These are phyloP conservation scores for Spodoptera littoralis DNA, from an alignment of 2,888 invertebrate species.

Conservation along the genomic window DNA sequence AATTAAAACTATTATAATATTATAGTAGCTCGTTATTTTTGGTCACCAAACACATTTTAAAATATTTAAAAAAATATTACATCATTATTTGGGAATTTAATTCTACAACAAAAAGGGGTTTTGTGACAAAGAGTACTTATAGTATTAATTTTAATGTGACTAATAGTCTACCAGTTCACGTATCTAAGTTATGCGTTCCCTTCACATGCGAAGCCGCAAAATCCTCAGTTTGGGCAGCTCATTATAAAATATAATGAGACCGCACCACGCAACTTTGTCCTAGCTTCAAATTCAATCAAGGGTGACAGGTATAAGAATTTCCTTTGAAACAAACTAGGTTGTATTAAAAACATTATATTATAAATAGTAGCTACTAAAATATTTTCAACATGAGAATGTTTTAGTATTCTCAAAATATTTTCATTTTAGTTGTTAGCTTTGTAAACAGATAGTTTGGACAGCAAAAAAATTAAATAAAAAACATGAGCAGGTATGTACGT, in stretches of 20 bases:
- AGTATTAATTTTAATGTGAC: slow-evolving; percentile 19
- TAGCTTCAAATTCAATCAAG: slow-evolving; percentile 30
- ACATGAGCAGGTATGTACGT: no score
- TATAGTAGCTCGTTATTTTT: no score
- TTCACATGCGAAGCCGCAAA: slow-evolving; percentile 33
- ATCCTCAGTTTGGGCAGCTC: slow-evolving; percentile 32
- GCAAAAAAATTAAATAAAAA: no score
- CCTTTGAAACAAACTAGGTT: not conserved
- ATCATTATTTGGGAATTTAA: no score
- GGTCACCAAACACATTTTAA: no score
- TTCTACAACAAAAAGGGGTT: slow-evolving; percentile 9
- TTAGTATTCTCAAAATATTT: no score
- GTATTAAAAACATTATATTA: not conserved
- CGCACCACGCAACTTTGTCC: slow-evolving; percentile 34
- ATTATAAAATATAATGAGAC: slow-evolving; percentile 57
- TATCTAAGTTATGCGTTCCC: slow-evolving; percentile 19
- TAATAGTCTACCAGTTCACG: slow-evolving; percentile 15
- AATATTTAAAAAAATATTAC: no score
- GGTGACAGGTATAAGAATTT: slow-evolving; percentile 20
- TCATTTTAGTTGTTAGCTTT: no score
- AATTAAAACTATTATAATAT: no score
- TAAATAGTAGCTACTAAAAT: no score
- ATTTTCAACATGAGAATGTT: no score
- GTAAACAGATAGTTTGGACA: no score
- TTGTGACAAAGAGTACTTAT: slow-evolving; percentile 15